Base-by-base conservation (phyloP, 2,797 vertebrate genomes). In the Schizothorax lantsangensis region DNA sequence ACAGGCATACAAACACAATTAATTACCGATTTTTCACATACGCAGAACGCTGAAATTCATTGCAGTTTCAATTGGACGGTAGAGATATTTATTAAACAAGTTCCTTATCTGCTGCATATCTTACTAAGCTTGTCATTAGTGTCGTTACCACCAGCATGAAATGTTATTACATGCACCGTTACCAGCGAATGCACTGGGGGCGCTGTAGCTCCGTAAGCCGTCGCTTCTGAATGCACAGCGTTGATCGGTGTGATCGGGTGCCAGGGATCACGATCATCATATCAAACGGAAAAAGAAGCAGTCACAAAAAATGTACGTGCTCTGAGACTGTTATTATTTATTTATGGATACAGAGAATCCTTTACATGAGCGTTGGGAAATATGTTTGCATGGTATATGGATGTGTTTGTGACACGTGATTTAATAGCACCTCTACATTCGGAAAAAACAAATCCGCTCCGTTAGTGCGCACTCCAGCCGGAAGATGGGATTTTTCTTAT, bases 401-500 rank as follows among this genome's bases (percentile, higher is more conserved):
- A 92, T 91, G 36, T 80, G 85, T 82, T 92, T 89, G 90, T 89
- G 59, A 91, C 92, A 91, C 90, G 91, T 81, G 89, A 85, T 91
- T 93, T 91, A 86, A 91, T 85, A 91, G 90, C 91, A 64, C 91
- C 80, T 83, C 59, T 69, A 84, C 49, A 89, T 88, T 69, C 64
- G 64, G 85, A 91, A 91, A 86, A 84, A 81, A 89, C 86, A 88
- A 83, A 85, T 88, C 85, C 93, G 87, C 91, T 91, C 89, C 86
- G 91, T 90, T 93, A 91, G 90, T 91, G 92, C 93, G 90, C 86
- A 92, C 89, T 92, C 92, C 92, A 92, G 91, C 92, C 94, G 90
- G 91, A 94, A 94, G 92, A 95, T 94, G 92, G 90, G 93, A 92
- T 89, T 93, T 93, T 92, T 93, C 90, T 91, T 75, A 84, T 45